These are phyloP conservation scores for Drosophila mercatorum DNA, from an alignment of 2,888 invertebrate genomes.

Conservation along the genomic window DNA sequence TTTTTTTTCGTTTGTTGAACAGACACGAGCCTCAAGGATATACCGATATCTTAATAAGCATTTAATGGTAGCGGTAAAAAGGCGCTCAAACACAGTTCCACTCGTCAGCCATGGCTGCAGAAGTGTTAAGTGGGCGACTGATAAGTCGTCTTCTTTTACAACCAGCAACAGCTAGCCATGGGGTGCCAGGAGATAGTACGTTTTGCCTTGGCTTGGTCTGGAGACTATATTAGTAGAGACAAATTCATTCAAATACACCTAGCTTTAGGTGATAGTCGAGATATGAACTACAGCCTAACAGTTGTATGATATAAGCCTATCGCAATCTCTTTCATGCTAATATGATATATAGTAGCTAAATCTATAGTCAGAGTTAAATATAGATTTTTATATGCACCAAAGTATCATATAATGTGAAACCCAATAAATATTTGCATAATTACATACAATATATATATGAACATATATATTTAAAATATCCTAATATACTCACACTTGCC, in stretches of 20 bases:
- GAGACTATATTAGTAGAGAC: background rate
- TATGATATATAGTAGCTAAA: background rate
- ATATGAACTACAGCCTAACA: background rate
- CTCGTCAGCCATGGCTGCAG: background rate
- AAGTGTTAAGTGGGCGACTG: slow-evolving; percentile 61
- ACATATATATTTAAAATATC: too few species aligned
- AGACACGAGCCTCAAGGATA: slow-evolving; percentile 37
- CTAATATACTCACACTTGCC: too few species aligned
- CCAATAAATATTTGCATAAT: too few species aligned
- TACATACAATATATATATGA: too few species aligned
- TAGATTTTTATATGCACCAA: too few species aligned
- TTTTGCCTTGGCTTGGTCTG: background rate
- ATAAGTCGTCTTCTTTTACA: slow-evolving; percentile 24
- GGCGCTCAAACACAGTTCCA: slow-evolving; percentile 48
- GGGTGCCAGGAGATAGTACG: slow-evolving; percentile 12
- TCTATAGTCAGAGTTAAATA: too few species aligned
- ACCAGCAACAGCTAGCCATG: slow-evolving; percentile 16
- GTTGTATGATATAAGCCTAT: background rate
- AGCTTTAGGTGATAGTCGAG: background rate
- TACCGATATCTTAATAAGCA: slow-evolving; percentile 77
- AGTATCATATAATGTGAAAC: too few species aligned
- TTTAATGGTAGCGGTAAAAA: slow-evolving; percentile 77
- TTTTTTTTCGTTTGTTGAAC: background rate
- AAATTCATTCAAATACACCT: slow-evolving; percentile 9
- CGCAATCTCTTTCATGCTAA: background rate